Percentiles rank a stretch among this genome's conserved stretches.
These are phyloP conservation scores for Onchidella celtica DNA, from an alignment of 2,888 invertebrate species.

Conservation along the genomic window DNA sequence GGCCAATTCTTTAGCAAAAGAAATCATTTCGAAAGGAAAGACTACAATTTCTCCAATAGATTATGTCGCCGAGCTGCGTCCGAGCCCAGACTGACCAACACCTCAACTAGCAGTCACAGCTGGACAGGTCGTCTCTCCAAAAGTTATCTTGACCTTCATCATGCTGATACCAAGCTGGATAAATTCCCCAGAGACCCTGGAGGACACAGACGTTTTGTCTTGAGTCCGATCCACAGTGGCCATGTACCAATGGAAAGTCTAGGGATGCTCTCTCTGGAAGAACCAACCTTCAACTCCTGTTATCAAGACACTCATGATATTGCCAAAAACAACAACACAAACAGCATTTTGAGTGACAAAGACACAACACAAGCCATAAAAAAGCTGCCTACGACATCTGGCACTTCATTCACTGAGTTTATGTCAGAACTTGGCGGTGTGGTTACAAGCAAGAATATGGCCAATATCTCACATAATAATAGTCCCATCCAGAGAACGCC, in stretches of 20 bases:
- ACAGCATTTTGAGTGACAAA: neutral
- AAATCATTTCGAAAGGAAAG: neutral
- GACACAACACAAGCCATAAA: neutral
- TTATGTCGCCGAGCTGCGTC: neutral
- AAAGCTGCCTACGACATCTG: neutral
- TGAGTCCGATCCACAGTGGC: too few relatives aligned
- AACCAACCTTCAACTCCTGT: too few relatives aligned
- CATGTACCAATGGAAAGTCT: neutral
- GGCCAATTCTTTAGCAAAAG: neutral
- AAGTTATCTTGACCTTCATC: neutral
- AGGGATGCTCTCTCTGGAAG: too few relatives aligned
- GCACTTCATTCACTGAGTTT: neutral
- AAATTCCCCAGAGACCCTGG: neutral
- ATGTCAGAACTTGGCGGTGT: neutral
- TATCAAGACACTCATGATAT: neutral
- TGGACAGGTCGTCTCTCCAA: neutral
- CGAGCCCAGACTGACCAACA: constrained; percentile 12
- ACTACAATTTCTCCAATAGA: constrained; percentile 29
- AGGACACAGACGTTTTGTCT: neutral
- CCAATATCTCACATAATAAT: constrained; percentile 8
- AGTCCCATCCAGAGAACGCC: neutral
- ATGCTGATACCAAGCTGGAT: neutral
- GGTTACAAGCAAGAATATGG: neutral
- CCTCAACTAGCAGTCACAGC: neutral
- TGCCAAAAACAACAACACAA: neutral